Conservation (phyloP, 2,797 vertebrate species). For the Emys orbicularis region DNA sequence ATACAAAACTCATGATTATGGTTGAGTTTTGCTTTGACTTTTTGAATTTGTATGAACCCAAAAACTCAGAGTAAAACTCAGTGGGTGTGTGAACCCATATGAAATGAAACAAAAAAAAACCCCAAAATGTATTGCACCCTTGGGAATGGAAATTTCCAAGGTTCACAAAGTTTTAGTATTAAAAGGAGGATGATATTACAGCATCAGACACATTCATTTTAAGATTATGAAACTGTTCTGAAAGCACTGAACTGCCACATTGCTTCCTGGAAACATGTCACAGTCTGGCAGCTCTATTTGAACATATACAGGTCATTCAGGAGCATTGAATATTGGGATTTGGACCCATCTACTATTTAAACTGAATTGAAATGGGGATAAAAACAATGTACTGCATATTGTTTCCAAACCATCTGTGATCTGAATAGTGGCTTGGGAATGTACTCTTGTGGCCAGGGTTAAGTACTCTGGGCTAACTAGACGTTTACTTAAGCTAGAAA, state of each 20-base stretch:
- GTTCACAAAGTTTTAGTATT: not conserved
- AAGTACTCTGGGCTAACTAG: not conserved
- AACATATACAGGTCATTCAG: not conserved
- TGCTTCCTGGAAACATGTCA: not conserved
- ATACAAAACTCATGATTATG: constrained; percentile 1
- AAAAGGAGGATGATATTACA: not conserved
- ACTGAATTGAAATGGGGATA: not conserved
- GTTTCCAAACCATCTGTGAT: not conserved
- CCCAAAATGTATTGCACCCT: not conserved
- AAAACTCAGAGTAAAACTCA: not conserved
- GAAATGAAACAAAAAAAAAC: not conserved
- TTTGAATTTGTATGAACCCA: not conserved
- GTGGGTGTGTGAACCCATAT: not conserved
- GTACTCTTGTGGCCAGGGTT: not conserved
- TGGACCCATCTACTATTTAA: not conserved
- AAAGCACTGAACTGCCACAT: not conserved
- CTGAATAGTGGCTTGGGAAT: not conserved
- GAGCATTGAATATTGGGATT: not conserved
- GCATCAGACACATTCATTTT: not conserved
- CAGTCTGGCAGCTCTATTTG: not conserved
- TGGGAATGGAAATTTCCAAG: not conserved
- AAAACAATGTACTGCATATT: accelerated
- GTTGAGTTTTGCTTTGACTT: not conserved
- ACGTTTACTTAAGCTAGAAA: not conserved
- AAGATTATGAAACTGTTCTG: constrained; percentile 4